Evolutionary conservation across 2,888 invertebrate genomes (phyloP), one percentile per base, ranked within the genome.

Genomic region (Drosophila borealis): DNA sequence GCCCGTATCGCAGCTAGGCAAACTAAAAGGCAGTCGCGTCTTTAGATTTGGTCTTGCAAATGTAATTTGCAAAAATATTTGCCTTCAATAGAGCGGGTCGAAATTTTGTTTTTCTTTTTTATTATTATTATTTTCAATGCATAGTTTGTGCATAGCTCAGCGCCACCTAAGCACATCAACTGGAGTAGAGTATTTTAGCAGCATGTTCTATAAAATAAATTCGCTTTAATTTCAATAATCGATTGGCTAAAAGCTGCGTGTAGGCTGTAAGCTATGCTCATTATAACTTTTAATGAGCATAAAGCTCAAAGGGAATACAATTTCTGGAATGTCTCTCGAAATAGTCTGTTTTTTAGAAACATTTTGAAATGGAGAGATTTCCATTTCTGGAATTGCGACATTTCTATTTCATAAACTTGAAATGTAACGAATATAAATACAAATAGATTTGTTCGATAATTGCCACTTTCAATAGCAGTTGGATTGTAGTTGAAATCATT

Each of bases 1-100:
- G 37, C 39, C 55, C 34, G 13, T 6, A 33, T 44, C 11, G 25
- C 37, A 19, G 14, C 29, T 25, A 29, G 29, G 10, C 51, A 42
- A 66, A 56, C 55, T 65, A 48, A 60, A 56, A 69, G 63, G 10
- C 53, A 56, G 14, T 68, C 73, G 63, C 68, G 51, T 70, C 86
- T 71, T 81, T 66, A 51, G 51, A 46, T 60, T 53, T 21, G 51
- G 17, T 51, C 86, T 56, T 65, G 66, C 71, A 74, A 72, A 89
- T 84, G 62, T 74, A 89, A 89, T 89, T 84, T 81, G 69, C 78
- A 68, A 89, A 83, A 78, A 84, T 83, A 89, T 87, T 83, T 89
- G 62, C 81, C 63, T 84, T 89, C 81, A 84, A 87, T 78, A 70
- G 78, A 65, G 25, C n/a, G 8, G 49, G 13, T 19, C 41, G 51